Conservation (phyloP, 2,797 vertebrate species). For the Acipenser oxyrinchus region DNA sequence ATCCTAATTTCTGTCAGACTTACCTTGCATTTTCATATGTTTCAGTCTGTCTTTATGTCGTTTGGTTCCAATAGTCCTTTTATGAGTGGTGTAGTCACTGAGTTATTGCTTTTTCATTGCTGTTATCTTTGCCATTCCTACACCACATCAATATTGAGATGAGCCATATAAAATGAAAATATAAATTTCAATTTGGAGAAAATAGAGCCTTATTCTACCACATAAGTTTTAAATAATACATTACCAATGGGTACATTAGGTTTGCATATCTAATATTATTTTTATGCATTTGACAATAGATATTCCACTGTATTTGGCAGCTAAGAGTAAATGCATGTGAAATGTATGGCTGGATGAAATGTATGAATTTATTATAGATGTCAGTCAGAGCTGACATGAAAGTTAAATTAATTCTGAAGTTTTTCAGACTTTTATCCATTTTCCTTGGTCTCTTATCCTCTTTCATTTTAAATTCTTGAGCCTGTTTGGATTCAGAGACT, state of each 20-base stretch:
- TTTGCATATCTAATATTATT: constrained; percentile 65
- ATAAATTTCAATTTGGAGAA: constrained; percentile 77
- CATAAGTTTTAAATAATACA: constrained; percentile 80
- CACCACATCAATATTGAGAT: constrained; percentile 66
- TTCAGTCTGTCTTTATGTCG: constrained; percentile 28
- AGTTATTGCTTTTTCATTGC: constrained; percentile 46
- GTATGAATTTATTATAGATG: constrained; percentile 66
- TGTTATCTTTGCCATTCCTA: constrained; percentile 44
- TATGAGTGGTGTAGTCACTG: constrained; percentile 36
- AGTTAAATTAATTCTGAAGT: constrained; percentile 60
- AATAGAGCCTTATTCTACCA: constrained; percentile 68
- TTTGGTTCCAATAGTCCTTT: constrained; percentile 24
- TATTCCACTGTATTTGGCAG: constrained; percentile 53
- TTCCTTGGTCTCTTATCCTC: constrained; percentile 41
- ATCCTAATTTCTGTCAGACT: constrained; percentile 29
- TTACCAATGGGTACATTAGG: constrained; percentile 57
- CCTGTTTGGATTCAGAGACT: constrained; percentile 41
- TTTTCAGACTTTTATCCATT: constrained; percentile 44
- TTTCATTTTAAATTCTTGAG: constrained; percentile 49
- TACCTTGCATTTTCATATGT: constrained; percentile 7
- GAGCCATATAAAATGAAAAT: constrained; percentile 62
- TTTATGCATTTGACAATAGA: constrained; percentile 62
- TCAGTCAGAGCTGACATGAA: constrained; percentile 58
- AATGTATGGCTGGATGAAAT: constrained; percentile 60
- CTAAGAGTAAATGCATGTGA: constrained; percentile 52